These are phyloP conservation scores for Lerista edwardsae DNA, from an alignment of 2,797 vertebrate genomes.

Conservation along the genomic window DNA sequence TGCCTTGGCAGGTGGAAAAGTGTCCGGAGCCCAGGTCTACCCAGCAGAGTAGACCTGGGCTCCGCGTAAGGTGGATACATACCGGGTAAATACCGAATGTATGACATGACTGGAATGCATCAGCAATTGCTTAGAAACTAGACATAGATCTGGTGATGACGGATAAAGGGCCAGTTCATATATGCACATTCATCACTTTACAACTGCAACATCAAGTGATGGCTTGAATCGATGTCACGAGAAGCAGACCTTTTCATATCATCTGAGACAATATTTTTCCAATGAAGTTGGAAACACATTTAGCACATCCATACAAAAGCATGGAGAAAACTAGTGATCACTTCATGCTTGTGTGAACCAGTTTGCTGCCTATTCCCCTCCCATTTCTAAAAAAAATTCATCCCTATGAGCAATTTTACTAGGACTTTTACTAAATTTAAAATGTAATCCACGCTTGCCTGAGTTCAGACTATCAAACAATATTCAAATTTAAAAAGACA, in stretches of 20 bases:
- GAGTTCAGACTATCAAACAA: conserved; percentile 47
- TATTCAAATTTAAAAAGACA: conserved; percentile 34
- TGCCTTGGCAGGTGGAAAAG: no score
- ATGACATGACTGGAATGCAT: not conserved
- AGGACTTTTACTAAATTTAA: not conserved
- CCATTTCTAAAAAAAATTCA: not conserved
- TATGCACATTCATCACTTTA: not conserved
- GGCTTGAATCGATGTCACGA: not conserved
- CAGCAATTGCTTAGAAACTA: not conserved
- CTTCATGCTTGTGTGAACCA: not conserved
- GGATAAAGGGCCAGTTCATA: not conserved
- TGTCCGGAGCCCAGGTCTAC: no score
- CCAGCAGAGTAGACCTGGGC: no score
- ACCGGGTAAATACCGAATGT: no score
- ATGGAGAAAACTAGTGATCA: not conserved
- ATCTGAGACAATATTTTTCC: not conserved
- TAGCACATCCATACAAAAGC: not conserved
- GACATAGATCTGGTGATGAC: not conserved
- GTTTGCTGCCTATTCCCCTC: not conserved
- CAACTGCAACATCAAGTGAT: not conserved
- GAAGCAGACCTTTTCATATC: not conserved
- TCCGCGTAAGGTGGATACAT: no score
- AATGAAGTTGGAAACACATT: not conserved
- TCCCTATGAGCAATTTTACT: not conserved
- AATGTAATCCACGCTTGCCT: conserved; percentile 22